These are phyloP conservation scores for Sinonovacula constricta DNA, from an alignment of 1,140 invertebrate species.

Conservation along the genomic window DNA sequence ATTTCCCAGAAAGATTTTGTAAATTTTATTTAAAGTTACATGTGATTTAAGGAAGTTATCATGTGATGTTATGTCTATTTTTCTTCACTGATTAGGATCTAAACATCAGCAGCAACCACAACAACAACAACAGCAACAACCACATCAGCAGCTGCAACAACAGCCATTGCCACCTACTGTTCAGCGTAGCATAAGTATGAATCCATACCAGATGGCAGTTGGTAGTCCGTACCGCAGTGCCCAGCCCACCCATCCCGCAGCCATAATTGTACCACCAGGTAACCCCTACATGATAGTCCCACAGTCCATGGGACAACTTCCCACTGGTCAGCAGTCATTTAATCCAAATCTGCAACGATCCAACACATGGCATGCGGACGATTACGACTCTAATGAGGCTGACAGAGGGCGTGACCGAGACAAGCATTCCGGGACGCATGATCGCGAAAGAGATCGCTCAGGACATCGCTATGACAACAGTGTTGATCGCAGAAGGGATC, in stretches of 20 bases:
- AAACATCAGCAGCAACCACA: no score
- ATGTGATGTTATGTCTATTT: no score
- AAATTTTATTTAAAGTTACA: no score
- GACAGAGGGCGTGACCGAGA: background rate
- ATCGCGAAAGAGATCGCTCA: background rate
- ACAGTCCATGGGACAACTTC: conserved; percentile 6
- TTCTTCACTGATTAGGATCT: no score
- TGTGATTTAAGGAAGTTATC: no score
- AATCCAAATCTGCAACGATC: conserved; percentile 26
- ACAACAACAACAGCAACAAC: no score
- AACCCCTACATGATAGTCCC: conserved; percentile 24
- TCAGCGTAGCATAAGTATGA: background rate
- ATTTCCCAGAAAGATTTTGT: no score
- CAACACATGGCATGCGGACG: conserved; percentile 31
- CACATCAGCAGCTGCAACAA: no score
- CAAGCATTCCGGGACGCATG: background rate
- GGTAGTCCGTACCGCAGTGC: background rate
- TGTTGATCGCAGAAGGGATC: background rate
- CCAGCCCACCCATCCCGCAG: conserved; percentile 2
- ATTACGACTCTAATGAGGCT: background rate
- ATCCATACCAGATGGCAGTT: conserved; percentile 32
- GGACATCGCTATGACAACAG: background rate
- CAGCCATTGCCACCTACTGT: background rate
- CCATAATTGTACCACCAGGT: background rate
- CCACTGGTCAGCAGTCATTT: background rate